phyloP scores from a whole-genome alignment of 2,797 vertebrate genomes.

The Eulemur coronatus region DNA sequence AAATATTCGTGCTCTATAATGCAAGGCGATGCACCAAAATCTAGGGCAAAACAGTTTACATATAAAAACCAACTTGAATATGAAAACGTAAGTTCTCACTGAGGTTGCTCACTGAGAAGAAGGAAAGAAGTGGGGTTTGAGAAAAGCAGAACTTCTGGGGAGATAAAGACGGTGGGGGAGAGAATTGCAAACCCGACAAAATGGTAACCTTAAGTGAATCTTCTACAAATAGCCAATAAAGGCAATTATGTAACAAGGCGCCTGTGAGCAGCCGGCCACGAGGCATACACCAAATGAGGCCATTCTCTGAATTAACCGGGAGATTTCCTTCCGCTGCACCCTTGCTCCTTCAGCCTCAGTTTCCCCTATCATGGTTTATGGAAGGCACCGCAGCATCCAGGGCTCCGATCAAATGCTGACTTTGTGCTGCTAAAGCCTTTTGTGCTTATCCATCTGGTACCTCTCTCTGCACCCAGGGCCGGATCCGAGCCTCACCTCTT shows the following conservation, averaged over 20 bases:
- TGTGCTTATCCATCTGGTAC: rapidly evolving
- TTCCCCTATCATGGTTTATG: neutral
- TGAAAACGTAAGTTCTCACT: slow-evolving; percentile 42
- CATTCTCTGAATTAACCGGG: neutral
- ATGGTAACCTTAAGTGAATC: slow-evolving; percentile 43
- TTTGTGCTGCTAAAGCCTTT: neutral
- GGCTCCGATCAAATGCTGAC: neutral
- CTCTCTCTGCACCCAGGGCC: neutral
- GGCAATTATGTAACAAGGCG: slow-evolving; percentile 49
- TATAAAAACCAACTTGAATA: slow-evolving; percentile 70
- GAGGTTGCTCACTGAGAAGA: neutral
- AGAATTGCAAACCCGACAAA: slow-evolving; percentile 52
- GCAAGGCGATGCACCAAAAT: slow-evolving; percentile 67
- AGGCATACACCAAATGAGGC: slow-evolving; percentile 6
- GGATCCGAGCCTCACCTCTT: neutral
- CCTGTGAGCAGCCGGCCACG: neutral
- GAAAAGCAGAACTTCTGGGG: slow-evolving; percentile 56
- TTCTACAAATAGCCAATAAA: slow-evolving; percentile 68
- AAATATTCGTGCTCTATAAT: slow-evolving; percentile 76
- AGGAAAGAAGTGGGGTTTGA: slow-evolving; percentile 61
- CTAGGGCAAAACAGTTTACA: slow-evolving; percentile 75
- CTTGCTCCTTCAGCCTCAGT: neutral
- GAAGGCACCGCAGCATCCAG: neutral
- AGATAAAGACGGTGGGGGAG: neutral
- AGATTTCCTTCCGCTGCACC: neutral